Conservation (phyloP, 2,113 vertebrate species). For the Phaethon lepturus region DNA sequence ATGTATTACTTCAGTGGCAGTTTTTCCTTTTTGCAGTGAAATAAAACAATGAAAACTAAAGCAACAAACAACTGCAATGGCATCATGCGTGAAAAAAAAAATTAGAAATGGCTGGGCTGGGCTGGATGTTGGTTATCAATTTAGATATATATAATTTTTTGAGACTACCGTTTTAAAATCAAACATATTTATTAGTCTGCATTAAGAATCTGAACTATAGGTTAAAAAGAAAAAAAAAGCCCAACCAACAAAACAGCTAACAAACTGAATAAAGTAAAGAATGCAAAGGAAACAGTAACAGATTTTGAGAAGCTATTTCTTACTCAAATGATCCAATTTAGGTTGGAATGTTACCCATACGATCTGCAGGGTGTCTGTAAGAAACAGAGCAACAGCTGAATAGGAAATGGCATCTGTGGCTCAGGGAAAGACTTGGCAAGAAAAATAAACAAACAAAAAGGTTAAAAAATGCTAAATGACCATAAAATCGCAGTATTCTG, state of each 20-base stretch:
- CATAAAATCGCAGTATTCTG: constrained; percentile 46
- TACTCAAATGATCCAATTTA: constrained; percentile 39
- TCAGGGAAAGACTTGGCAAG: constrained; percentile 64
- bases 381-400: constrained; percentile 65
- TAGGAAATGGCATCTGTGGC: constrained; percentile 61
- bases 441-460: constrained; percentile 45
- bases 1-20: background rate
- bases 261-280: background rate
- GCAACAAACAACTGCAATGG: background rate
- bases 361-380: constrained; percentile 60
- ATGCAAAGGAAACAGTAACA: constrained; percentile 45
- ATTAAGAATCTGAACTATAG: background rate
- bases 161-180: background rate
- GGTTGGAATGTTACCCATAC: constrained; percentile 45
- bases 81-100: background rate
- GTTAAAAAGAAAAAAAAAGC: background rate
- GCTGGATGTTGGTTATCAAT: background rate
- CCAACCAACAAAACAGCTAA: background rate
- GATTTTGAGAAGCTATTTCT: constrained; percentile 47
- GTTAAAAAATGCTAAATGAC: constrained; percentile 54
- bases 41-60: background rate
- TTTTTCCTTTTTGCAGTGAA: background rate
- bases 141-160: background rate
- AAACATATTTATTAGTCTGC: background rate
- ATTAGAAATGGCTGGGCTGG: background rate